A percentile compares a stretch with the other conserved stretches of the same genome.
Evolutionary conservation across 2,888 invertebrate genomes (phyloP).

Genomic region (Anaspis maculata): DNA sequence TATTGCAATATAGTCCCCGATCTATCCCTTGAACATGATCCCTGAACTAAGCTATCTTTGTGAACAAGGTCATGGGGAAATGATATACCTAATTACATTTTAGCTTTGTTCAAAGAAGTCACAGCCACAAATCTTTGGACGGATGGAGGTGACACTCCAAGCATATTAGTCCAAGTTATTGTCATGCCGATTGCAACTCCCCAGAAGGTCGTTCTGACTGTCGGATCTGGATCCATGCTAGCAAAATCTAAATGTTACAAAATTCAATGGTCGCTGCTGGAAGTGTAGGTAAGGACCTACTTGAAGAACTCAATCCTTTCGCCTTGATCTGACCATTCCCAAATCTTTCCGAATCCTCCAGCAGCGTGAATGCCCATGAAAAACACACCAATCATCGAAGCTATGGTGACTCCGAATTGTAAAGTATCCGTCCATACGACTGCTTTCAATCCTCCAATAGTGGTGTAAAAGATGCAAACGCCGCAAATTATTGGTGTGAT

Average conservation of each 20-base stretch:
- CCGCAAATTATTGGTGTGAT: constrained; percentile 60
- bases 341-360: constrained; percentile 45
- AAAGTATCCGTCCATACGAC: constrained; percentile 55
- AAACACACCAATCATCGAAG: constrained; percentile 47
- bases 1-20: no score
- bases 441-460: constrained; percentile 57
- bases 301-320: constrained; percentile 52
- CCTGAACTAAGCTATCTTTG: no score
- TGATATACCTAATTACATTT: no score
- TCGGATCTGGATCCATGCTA: constrained; percentile 53
- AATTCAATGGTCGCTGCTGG: neutral
- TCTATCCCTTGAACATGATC: no score
- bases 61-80: no score
- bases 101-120: constrained; percentile 34
- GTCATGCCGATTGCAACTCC: constrained; percentile 50
- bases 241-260: constrained; percentile 24
- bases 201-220: constrained; percentile 54
- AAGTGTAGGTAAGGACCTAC: constrained; percentile 38
- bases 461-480: constrained; percentile 64
- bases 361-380: constrained; percentile 27
- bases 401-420: constrained; percentile 44
- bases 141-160: constrained; percentile 5
- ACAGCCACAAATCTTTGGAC: constrained; percentile 33
- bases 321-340: constrained; percentile 48
- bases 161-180: constrained; percentile 34